phyloP scores from a whole-genome alignment of 2,888 invertebrate species.

The Agrochola lota region DNA sequence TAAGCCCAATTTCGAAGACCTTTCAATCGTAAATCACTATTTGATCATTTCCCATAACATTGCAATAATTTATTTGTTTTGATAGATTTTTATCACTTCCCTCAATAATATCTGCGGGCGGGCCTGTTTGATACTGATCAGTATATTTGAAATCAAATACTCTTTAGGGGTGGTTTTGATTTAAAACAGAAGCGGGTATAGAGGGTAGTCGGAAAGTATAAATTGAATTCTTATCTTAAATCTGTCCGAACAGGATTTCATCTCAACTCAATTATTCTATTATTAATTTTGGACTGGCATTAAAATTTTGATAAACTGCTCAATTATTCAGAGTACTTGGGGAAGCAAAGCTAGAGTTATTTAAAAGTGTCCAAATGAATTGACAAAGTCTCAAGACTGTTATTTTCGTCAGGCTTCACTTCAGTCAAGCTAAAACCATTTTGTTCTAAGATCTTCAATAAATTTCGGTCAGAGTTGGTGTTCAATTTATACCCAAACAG shows the following conservation, averaged over 20 bases:
- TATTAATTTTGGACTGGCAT: slow-evolving; percentile 60
- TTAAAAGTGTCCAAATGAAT: neutral
- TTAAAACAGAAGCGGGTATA: slow-evolving; percentile 83
- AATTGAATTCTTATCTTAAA: slow-evolving; percentile 86
- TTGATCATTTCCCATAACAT: slow-evolving; percentile 73
- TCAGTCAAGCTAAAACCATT: neutral
- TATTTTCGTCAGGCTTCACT: neutral
- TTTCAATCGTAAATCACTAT: slow-evolving; percentile 70
- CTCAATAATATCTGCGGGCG: slow-evolving; percentile 76
- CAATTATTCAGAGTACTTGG: slow-evolving; percentile 36
- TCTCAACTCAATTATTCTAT: slow-evolving; percentile 68
- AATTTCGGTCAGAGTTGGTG: too few species aligned
- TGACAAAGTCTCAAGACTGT: neutral
- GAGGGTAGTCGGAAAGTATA: slow-evolving; percentile 79
- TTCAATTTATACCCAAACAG: slow-evolving; percentile 1
- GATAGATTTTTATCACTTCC: slow-evolving; percentile 80
- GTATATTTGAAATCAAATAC: slow-evolving; percentile 68
- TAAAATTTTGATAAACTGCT: slow-evolving; percentile 56
- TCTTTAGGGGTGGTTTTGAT: slow-evolving; percentile 78
- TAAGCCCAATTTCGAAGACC: slow-evolving; percentile 54
- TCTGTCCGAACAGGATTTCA: slow-evolving; percentile 71
- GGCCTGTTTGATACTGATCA: slow-evolving; percentile 70
- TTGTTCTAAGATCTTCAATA: neutral
- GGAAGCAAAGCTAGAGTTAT: neutral
- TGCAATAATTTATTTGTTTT: slow-evolving; percentile 77